Percentiles rank a stretch among this genome's conserved stretches.
These are phyloP conservation scores for Netelia virgata DNA, from an alignment of 2,888 invertebrate genomes.

Conservation along the genomic window DNA sequence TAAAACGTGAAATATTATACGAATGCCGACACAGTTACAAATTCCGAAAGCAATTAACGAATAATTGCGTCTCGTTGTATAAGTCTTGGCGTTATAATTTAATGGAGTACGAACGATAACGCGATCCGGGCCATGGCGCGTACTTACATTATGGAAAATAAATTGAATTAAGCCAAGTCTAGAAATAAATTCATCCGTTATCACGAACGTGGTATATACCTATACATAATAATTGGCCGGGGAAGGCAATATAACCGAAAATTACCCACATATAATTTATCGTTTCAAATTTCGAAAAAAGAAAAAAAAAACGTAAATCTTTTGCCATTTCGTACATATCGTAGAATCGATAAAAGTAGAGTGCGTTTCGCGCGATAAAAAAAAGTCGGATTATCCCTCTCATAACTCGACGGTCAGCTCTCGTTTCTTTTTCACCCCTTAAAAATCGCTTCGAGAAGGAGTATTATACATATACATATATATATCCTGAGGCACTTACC, in stretches of 20 bases:
- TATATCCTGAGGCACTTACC: constrained; percentile 27
- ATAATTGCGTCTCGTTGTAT: too few species aligned
- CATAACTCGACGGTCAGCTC: constrained; percentile 20
- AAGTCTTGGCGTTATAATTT: too few species aligned
- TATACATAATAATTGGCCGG: too few species aligned
- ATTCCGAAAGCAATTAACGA: too few species aligned
- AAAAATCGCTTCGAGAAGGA: constrained; percentile 30
- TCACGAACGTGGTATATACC: not conserved
- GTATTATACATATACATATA: not conserved
- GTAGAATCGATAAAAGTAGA: not conserved
- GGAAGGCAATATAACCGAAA: too few species aligned
- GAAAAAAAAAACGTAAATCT: not conserved
- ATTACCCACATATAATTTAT: not conserved
- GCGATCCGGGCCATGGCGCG: not conserved
- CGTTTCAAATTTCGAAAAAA: not conserved
- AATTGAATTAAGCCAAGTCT: not conserved
- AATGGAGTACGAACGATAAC: too few species aligned
- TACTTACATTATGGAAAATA: not conserved
- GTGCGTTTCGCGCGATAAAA: not conserved
- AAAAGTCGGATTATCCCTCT: not conserved
- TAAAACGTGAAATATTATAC: too few species aligned
- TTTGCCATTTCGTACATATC: not conserved
- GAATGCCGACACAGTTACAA: too few species aligned
- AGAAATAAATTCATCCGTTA: not conserved
- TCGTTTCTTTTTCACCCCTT: constrained; percentile 1